Evolutionary conservation across 1,140 invertebrate species (phyloP).

Genomic region (Propsilocerus akamusi): DNA sequence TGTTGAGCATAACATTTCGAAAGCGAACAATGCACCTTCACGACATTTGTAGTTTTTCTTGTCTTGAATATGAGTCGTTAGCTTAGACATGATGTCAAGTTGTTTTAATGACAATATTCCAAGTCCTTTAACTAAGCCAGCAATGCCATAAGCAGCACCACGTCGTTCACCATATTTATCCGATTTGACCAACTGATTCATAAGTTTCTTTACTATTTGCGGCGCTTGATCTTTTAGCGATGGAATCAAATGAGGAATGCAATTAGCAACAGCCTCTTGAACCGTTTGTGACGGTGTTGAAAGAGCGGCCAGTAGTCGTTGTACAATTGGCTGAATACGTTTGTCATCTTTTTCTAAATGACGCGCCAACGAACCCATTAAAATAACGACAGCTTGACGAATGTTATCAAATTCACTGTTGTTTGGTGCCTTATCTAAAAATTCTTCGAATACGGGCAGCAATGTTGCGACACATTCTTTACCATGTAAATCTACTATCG

Average conservation of each 20-base stretch:
- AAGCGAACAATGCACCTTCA: slow-evolving; percentile 92
- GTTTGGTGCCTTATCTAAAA: slow-evolving; percentile 77
- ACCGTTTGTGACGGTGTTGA: slow-evolving; percentile 95
- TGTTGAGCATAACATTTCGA: slow-evolving; percentile 93
- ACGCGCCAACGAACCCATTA: slow-evolving; percentile 89
- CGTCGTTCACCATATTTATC: slow-evolving; percentile 84
- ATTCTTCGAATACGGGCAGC: slow-evolving; percentile 76
- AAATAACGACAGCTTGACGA: slow-evolving; percentile 85
- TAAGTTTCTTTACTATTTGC: slow-evolving; percentile 68
- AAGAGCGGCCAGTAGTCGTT: slow-evolving; percentile 73
- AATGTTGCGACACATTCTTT: slow-evolving; percentile 58
- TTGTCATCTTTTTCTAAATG: slow-evolving; percentile 85
- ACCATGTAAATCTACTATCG: slow-evolving; percentile 78
- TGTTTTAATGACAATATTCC: slow-evolving; percentile 92
- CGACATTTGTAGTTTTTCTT: slow-evolving; percentile 87
- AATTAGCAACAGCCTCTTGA: slow-evolving; percentile 95
- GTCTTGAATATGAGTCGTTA: slow-evolving; percentile 89
- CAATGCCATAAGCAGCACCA: slow-evolving; percentile 77
- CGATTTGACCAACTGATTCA: slow-evolving; percentile 76
- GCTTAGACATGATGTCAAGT: slow-evolving; percentile 83
- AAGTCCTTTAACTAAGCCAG: slow-evolving; percentile 84
- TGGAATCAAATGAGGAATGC: slow-evolving; percentile 81
- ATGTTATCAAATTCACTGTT: slow-evolving; percentile 82
- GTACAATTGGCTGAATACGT: slow-evolving; percentile 80
- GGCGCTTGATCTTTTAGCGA: slow-evolving; percentile 81